These are phyloP conservation scores for Drosophila nigromelanica DNA, from an alignment of 1,140 invertebrate genomes.

Conservation along the genomic window DNA sequence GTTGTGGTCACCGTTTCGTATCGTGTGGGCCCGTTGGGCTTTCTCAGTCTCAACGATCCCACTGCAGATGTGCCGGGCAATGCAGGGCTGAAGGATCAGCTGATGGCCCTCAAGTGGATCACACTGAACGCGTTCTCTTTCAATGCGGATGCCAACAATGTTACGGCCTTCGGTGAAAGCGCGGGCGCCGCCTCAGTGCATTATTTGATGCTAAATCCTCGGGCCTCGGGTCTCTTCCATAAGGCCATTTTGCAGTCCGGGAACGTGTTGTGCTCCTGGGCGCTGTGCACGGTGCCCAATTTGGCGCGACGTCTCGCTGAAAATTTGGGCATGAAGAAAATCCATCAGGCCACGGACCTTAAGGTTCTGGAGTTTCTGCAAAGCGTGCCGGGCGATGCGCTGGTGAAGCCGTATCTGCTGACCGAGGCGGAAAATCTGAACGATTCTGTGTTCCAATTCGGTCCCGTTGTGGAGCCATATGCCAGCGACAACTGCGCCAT, in stretches of 20 bases:
- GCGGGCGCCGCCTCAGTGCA: constrained; percentile 84
- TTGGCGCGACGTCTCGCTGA: constrained; percentile 62
- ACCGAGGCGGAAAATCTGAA: constrained; percentile 63
- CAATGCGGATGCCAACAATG: constrained; percentile 73
- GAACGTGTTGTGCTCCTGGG: constrained; percentile 84
- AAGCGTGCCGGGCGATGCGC: constrained; percentile 42
- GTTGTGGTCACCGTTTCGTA: constrained; percentile 84
- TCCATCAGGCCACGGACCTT: constrained; percentile 39
- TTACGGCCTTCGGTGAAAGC: constrained; percentile 81
- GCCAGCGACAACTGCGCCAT: constrained; percentile 54
- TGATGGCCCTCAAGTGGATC: constrained; percentile 81
- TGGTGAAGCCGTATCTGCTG: constrained; percentile 62
- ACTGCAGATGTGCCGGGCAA: constrained; percentile 85
- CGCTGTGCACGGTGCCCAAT: constrained; percentile 51
- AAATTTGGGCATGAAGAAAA: constrained; percentile 54
- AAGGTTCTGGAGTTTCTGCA: constrained; percentile 64
- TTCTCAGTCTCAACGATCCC: constrained; percentile 84
- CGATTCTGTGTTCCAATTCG: constrained; percentile 72
- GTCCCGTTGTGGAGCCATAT: constrained; percentile 74
- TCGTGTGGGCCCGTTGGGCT: constrained; percentile 85
- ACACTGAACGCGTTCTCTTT: constrained; percentile 70
- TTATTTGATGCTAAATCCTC: constrained; percentile 85
- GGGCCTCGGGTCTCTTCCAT: constrained; percentile 84
- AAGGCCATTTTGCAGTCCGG: constrained; percentile 85
- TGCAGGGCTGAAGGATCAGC: constrained; percentile 86